These are phyloP conservation scores for Heliconius eleuchia DNA, from an alignment of 1,140 invertebrate species.

Conservation along the genomic window DNA sequence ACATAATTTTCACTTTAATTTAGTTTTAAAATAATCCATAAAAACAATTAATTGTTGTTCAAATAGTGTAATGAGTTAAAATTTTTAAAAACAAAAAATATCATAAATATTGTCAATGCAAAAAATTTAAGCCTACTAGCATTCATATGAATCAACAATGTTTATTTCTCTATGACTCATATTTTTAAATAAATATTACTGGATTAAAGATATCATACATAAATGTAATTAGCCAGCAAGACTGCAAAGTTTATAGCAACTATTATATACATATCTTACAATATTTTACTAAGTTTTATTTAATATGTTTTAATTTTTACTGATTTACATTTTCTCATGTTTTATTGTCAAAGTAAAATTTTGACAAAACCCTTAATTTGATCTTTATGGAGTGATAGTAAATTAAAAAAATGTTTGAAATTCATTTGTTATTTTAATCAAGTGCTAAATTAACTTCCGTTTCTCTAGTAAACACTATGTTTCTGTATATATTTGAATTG, in stretches of 20 bases:
- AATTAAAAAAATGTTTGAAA: background rate
- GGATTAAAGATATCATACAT: background rate
- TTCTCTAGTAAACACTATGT: slow-evolving; percentile 39
- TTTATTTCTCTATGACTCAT: background rate
- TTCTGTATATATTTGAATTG: slow-evolving; percentile 75
- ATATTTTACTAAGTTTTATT: background rate
- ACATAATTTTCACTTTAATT: background rate
- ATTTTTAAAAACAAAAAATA: background rate
- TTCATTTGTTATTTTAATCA: background rate
- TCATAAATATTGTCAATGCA: background rate
- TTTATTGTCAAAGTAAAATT: background rate
- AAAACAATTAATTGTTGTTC: background rate
- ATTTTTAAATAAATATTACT: background rate
- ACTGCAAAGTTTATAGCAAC: background rate
- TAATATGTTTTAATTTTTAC: background rate
- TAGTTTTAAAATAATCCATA: background rate
- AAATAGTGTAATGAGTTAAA: background rate
- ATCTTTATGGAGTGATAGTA: background rate
- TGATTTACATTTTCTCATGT: background rate
- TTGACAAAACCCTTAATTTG: background rate
- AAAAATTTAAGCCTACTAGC: background rate
- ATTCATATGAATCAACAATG: background rate
- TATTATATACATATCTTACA: slow-evolving; percentile 5
- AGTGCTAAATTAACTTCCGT: slow-evolving; percentile 19
- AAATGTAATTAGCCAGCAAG: background rate